Evolutionary conservation across 2,888 invertebrate species (phyloP).

Genomic region (Megaustenia siamemsis): DNA sequence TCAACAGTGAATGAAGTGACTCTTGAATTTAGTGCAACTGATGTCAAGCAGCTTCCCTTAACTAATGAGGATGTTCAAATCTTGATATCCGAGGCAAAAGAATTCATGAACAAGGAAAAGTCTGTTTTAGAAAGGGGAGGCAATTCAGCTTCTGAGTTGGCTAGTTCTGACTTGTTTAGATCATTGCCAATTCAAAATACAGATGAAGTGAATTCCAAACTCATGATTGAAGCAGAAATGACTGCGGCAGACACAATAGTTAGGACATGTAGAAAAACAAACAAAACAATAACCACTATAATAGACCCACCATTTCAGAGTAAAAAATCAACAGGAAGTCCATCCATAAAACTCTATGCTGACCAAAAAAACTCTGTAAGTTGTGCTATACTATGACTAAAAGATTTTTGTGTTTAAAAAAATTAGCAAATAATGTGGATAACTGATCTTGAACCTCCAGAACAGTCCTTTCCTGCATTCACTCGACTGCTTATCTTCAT

Average conservation of each 20-base stretch:
- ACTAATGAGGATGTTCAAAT: slow-evolving; percentile 59
- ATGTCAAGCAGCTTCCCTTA: slow-evolving; percentile 67
- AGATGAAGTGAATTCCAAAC: slow-evolving; percentile 1
- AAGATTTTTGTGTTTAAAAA: no score
- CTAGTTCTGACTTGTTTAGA: slow-evolving; percentile 60
- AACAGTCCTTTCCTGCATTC: no score
- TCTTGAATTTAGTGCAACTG: slow-evolving; percentile 65
- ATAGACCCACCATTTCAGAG: slow-evolving; percentile 28
- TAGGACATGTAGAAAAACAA: slow-evolving; percentile 41
- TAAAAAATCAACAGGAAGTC: slow-evolving; percentile 39
- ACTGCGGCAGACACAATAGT: slow-evolving; percentile 47
- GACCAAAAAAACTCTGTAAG: slow-evolving; percentile 58
- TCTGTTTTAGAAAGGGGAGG: slow-evolving; percentile 57
- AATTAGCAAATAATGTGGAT: no score
- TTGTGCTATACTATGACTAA: slow-evolving; percentile 58
- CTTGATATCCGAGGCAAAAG: slow-evolving; percentile 63
- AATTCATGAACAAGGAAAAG: slow-evolving; percentile 62
- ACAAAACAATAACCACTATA: slow-evolving; percentile 47
- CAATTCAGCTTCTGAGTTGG: slow-evolving; percentile 61
- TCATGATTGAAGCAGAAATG: not conserved
- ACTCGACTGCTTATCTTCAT: no score
- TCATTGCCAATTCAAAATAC: slow-evolving; percentile 57
- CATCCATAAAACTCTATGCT: slow-evolving; percentile 14
- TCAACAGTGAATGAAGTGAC: slow-evolving; percentile 73
- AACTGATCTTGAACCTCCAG: no score